A percentile compares a stretch with the other conserved stretches of the same genome.
Evolutionary conservation across 2,797 vertebrate species (phyloP).

Genomic region (Poecilia picta): DNA sequence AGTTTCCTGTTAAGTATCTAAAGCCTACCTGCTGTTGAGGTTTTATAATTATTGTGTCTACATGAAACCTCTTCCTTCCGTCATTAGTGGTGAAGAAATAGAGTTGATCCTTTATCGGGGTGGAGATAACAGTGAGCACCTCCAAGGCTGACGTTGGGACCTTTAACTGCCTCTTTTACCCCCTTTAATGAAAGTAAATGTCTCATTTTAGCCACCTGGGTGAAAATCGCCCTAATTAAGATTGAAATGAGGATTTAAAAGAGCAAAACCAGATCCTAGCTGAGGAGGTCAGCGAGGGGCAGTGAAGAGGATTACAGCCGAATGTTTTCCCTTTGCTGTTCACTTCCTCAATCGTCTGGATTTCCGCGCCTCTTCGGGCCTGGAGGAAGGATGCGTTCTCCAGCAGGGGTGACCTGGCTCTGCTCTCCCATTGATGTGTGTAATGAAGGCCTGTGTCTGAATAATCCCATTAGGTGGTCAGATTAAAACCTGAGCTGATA

Average conservation of each 20-base stretch:
- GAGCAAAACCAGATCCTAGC: conserved; percentile 38
- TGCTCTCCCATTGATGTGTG: conserved; percentile 79
- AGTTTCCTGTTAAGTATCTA: neutral
- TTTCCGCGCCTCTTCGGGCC: conserved; percentile 51
- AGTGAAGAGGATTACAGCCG: conserved; percentile 62
- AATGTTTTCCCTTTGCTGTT: conserved; percentile 38
- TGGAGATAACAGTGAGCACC: conserved; percentile 14
- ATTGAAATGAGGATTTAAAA: conserved; percentile 44
- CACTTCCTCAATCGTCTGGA: conserved; percentile 49
- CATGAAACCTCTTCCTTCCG: neutral
- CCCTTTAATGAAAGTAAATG: conserved; percentile 22
- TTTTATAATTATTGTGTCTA: neutral
- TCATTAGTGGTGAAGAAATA: conserved; percentile 38
- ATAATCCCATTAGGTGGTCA: conserved; percentile 84
- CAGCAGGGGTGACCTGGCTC: conserved; percentile 69
- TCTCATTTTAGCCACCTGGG: conserved; percentile 16
- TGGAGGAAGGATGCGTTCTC: conserved; percentile 59
- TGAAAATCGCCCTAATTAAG: conserved; percentile 56
- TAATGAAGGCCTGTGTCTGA: conserved; percentile 81
- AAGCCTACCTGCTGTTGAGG: neutral
- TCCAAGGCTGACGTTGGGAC: conserved; percentile 29
- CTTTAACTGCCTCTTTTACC: conserved; percentile 46
- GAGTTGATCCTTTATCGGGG: conserved; percentile 51
- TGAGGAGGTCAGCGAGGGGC: conserved; percentile 52
- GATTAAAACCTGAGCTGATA: conserved; percentile 83